phyloP scores from a whole-genome alignment of 53 echinoderm and acorn worm species.

The Antedon mediterranea region DNA sequence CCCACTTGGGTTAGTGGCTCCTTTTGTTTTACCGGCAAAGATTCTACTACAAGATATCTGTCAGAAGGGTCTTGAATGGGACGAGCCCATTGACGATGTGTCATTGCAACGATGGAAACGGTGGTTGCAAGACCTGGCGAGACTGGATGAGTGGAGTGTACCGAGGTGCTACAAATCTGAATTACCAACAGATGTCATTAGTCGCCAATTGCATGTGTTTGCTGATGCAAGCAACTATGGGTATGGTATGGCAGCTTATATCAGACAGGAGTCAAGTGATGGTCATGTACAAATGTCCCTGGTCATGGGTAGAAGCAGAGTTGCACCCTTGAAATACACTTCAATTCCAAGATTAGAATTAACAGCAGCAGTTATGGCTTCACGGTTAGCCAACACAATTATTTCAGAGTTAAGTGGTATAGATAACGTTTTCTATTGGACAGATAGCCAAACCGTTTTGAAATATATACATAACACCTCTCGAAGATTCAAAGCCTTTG shows the following conservation, averaged over 20 bases:
- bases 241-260: constrained; percentile 27
- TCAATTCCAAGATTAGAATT: constrained; percentile 26
- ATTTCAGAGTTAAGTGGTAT: constrained; percentile 3
- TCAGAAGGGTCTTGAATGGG: constrained; percentile 7
- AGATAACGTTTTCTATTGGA: neutral
- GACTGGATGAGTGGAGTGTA: constrained; percentile 11
- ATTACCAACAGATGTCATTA: neutral
- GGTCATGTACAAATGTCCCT: constrained; percentile 25
- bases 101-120: constrained; percentile 11
- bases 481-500: constrained; percentile 7
- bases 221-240: constrained; percentile 30
- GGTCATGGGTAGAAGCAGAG: constrained; percentile 16
- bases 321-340: constrained; percentile 25
- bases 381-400: neutral
- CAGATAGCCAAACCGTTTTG: constrained; percentile 6
- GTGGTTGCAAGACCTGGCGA: constrained; percentile 22
- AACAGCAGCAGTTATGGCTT: constrained; percentile 24
- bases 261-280: constrained; percentile 6
- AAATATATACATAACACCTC: constrained; percentile 6
- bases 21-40: constrained; percentile 14
- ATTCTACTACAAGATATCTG: constrained; percentile 14
- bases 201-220: constrained; percentile 22
- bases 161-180: constrained; percentile 26
- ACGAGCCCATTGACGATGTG: constrained; percentile 2
- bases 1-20: constrained; percentile 13